A percentile compares a stretch with the other conserved stretches of the same genome.
phyloP scores from a whole-genome alignment of 2,888 invertebrate genomes.

The Cataglyphis rosenhaueri region DNA sequence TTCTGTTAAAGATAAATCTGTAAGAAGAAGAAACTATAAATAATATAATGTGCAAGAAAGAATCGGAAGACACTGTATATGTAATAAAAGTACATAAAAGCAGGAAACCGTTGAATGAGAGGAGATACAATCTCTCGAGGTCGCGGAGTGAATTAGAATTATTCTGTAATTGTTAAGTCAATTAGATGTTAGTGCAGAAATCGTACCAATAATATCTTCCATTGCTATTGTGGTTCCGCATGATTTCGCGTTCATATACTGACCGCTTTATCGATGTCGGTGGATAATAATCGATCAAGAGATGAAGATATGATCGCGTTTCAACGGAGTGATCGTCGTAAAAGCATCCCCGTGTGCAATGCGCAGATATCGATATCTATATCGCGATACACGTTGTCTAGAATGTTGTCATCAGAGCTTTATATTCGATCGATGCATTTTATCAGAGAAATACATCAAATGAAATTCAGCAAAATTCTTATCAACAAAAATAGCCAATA shows the following conservation, averaged over 20 bases:
- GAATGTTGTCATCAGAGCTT: conserved; percentile 20
- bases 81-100: neutral
- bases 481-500: neutral
- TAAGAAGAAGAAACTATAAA: conserved; percentile 8
- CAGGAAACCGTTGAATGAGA: conserved; percentile 54
- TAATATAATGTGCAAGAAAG: conserved; percentile 24
- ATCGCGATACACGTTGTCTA: conserved; percentile 37
- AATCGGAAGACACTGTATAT: conserved; percentile 23
- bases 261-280: conserved; percentile 73
- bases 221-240: conserved; percentile 72
- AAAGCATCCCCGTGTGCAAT: conserved; percentile 51
- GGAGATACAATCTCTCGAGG: conserved; percentile 49
- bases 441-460: neutral
- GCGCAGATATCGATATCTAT: conserved; percentile 6
- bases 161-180: conserved; percentile 74
- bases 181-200: conserved; percentile 72
- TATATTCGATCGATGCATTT: conserved; percentile 12
- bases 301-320: conserved; percentile 65
- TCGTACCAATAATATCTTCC: conserved; percentile 56
- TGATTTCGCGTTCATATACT: conserved; percentile 52
- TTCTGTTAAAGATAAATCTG: too few species aligned
- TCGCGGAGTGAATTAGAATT: conserved; percentile 58
- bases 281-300: conserved; percentile 72
- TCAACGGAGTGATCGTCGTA: conserved; percentile 52
- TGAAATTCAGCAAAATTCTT: neutral